Percentiles rank a stretch among this genome's conserved stretches.
Evolutionary conservation across 2,113 vertebrate genomes (phyloP).

Genomic region (Hirundichthys speculiger): DNA sequence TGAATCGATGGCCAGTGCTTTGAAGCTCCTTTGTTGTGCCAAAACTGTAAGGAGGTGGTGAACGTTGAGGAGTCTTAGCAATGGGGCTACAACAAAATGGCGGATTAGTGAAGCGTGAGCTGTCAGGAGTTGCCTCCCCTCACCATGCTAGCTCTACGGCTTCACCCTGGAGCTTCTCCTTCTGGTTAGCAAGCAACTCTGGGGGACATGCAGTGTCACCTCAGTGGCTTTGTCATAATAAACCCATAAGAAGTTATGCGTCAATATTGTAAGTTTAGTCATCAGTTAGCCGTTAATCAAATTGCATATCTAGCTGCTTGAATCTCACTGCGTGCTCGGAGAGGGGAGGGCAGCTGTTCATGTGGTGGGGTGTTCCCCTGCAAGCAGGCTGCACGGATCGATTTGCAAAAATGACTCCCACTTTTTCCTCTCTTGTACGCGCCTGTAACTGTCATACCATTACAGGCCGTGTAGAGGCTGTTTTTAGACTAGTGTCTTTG

Average conservation of each 20-base stretch:
- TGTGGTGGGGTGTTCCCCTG: constrained; percentile 56
- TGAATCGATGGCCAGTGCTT: rapidly evolving
- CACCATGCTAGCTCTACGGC: constrained; percentile 38
- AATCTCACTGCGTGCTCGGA: not conserved
- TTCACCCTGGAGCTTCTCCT: constrained; percentile 10
- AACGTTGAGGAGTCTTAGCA: constrained; percentile 53
- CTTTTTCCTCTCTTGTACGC: constrained; percentile 5
- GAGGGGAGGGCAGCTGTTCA: constrained; percentile 60
- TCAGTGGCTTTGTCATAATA: not conserved
- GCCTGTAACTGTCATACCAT: constrained; percentile 54
- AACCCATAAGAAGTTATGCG: not conserved
- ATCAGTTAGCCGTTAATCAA: not conserved
- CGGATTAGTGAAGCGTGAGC: constrained; percentile 72
- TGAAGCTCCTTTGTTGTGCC: not conserved
- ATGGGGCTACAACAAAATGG: constrained; percentile 76
- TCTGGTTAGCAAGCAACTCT: too few species aligned
- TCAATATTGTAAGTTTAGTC: not conserved
- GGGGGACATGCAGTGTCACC: not conserved
- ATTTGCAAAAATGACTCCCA: constrained; percentile 45
- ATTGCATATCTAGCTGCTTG: not conserved
- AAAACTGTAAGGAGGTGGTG: not conserved
- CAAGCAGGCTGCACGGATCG: constrained; percentile 43
- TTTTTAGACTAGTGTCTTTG: constrained; percentile 64
- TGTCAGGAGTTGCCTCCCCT: constrained; percentile 69
- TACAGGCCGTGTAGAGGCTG: constrained; percentile 58